Base-by-base conservation (phyloP, 2,113 vertebrate species). In the Epinephelus moara region DNA sequence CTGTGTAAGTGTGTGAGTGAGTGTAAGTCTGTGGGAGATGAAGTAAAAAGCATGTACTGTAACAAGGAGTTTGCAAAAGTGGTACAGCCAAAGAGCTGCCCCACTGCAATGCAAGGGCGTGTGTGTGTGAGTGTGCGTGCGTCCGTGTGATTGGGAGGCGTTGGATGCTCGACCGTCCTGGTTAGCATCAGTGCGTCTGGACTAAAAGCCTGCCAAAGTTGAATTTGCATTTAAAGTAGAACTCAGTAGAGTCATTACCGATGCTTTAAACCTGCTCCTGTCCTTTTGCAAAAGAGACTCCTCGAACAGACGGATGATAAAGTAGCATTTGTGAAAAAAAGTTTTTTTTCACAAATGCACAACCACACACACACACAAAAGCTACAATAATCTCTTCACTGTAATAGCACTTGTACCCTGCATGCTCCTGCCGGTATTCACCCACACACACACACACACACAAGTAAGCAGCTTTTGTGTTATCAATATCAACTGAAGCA, bases 221-320 rank as follows among this genome's bases (percentile, higher is more conserved):
- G 37, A 68, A 85, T 88, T 82, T 76, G 77, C 75, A 80, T 80
- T 68, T 59, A 61, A 78, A 88, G 50, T 70, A 72, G 52, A 84
- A 50, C 62, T 74, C 68, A 70, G 63, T 63, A 47, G 52, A 30
- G 74, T 78, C 72, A 70, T 88, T 75, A 45, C 1, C 0, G 21
- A 17, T 62, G 73, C 70, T 81, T 61, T 74, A 80, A 45, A 80
- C 81, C 69, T 25, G 25, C 63, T 75, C 8, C 9, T 53, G 30
- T 75, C n/a, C 56, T 64, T 73, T 67, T 67, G 15, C 55, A 19
- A n/a, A 66, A 75, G 52, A 84, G 45, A 70, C 55, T 73, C 50
- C 4, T 67, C 19, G 0, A 74, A 76, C 57, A 78, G 60, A 75
- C 52, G 18, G n/a, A 57, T 18, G 21, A 66, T 64, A 25, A 59